Evolutionary conservation across 2,888 invertebrate genomes (phyloP).

Genomic region (Pseudolycoriella hygida): DNA sequence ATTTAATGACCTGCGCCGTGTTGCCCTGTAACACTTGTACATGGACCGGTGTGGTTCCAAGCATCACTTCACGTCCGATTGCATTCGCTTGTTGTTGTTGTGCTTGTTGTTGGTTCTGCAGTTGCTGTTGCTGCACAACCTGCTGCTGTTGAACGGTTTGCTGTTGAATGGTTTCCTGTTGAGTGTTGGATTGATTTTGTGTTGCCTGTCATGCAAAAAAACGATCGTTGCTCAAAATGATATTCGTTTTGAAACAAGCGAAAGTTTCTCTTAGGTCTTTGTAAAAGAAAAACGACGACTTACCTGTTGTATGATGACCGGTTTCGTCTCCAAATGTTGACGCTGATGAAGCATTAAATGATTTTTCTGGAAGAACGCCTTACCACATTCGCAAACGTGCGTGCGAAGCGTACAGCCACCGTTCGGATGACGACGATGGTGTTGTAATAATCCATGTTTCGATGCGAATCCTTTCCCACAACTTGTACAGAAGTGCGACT

Average conservation of each 20-base stretch:
- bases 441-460: conserved; percentile 64
- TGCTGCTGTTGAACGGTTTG: conserved; percentile 18
- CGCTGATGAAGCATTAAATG: conserved; percentile 66
- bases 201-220: neutral
- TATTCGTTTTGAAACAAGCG: neutral
- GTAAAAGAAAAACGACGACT: neutral
- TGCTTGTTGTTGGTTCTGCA: conserved; percentile 23
- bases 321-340: conserved; percentile 41
- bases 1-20: conserved; percentile 33
- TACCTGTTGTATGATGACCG: conserved; percentile 19
- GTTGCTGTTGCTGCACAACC: conserved; percentile 18
- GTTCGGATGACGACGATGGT: conserved; percentile 60
- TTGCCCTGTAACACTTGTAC: conserved; percentile 24
- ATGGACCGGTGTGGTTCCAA: conserved; percentile 29
- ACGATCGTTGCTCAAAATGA: neutral
- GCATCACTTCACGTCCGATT: conserved; percentile 26
- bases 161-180: conserved; percentile 11
- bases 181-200: conserved; percentile 13
- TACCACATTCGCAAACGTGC: conserved; percentile 67
- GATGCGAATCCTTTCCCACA: conserved; percentile 71
- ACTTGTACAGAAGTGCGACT: conserved; percentile 59
- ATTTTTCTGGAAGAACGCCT: conserved; percentile 75
- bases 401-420: conserved; percentile 64
- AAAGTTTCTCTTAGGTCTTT: neutral
- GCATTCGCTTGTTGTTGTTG: conserved; percentile 19